Percentiles rank a stretch among this genome's conserved stretches.
Evolutionary conservation across 2,797 vertebrate species (phyloP).

Genomic region (Centroberyx gerrardi): DNA sequence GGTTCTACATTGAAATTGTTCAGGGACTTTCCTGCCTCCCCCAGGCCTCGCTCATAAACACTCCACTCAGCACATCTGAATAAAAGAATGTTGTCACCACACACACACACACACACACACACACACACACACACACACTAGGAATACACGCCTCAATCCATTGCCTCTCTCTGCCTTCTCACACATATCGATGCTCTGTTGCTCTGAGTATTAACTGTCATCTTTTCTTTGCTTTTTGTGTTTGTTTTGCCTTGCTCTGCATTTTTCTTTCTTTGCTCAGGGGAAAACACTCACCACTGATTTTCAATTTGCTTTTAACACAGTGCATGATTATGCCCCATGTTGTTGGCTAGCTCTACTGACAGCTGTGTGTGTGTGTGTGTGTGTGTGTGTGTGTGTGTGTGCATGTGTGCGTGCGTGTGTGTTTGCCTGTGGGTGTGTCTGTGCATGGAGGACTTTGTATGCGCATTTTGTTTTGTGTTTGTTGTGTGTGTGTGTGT

Average conservation of each 20-base stretch:
- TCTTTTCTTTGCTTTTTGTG: conserved; percentile 49
- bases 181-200: conserved; percentile 48
- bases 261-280: conserved; percentile 69
- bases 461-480: conserved; percentile 16
- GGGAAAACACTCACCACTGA: conserved; percentile 74
- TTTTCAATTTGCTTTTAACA: conserved; percentile 82
- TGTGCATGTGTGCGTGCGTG: conserved; percentile 33
- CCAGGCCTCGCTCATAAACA: conserved; percentile 64
- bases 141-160: conserved; percentile 30
- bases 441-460: conserved; percentile 35
- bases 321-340: conserved; percentile 73
- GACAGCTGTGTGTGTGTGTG: conserved; percentile 53
- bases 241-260: conserved; percentile 61
- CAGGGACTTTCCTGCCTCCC: conserved; percentile 68
- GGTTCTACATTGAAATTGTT: conserved; percentile 71
- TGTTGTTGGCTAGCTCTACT: conserved; percentile 56
- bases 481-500: conserved; percentile 50
- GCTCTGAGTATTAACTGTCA: conserved; percentile 64
- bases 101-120: conserved; percentile 24
- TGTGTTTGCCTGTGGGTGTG: conserved; percentile 22
- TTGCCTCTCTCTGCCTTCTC: conserved; percentile 12
- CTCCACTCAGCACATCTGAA: conserved; percentile 77
- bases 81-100: conserved; percentile 52
- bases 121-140: conserved; percentile 23
- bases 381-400: conserved; percentile 18